Conservation (phyloP, 2,113 vertebrate genomes). For the Oxyura jamaicensis region DNA sequence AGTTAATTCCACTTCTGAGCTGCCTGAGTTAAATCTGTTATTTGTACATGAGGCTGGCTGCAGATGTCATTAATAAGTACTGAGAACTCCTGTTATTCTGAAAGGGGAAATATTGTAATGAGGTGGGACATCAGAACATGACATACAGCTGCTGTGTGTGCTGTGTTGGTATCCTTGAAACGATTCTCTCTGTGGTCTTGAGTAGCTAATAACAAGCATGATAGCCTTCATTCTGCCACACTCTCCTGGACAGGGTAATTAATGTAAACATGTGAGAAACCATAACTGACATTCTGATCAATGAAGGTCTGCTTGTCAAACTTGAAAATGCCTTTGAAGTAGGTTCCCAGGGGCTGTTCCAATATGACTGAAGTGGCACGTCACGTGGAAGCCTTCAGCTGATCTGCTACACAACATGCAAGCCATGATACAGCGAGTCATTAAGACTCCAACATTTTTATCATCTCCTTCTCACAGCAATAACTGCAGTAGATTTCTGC, state of each 20-base stretch:
- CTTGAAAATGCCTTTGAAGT: neutral
- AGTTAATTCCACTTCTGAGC: neutral
- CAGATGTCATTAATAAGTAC: neutral
- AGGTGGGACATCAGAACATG: neutral
- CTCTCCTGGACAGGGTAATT: slow-evolving; percentile 32
- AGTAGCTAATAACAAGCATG: slow-evolving; percentile 25
- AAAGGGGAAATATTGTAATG: neutral
- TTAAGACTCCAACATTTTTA: neutral
- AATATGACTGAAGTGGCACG: neutral
- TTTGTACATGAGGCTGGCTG: neutral
- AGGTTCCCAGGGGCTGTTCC: slow-evolving; percentile 7
- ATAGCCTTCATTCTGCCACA: slow-evolving; percentile 39
- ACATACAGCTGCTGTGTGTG: neutral
- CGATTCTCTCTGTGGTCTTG: neutral
- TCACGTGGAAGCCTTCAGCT: neutral
- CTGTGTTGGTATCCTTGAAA: neutral
- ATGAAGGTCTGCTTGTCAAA: slow-evolving; percentile 48
- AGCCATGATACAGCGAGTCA: neutral
- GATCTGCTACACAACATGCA: fast-evolving
- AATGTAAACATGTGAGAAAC: slow-evolving; percentile 33
- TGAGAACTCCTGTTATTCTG: slow-evolving; percentile 20
- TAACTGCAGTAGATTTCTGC: neutral
- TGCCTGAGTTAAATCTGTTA: neutral
- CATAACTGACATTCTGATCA: slow-evolving; percentile 47
- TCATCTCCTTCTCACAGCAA: neutral